These are phyloP conservation scores for Sarcophilus harrisii DNA, from an alignment of 2,797 vertebrate species.

Conservation along the genomic window DNA sequence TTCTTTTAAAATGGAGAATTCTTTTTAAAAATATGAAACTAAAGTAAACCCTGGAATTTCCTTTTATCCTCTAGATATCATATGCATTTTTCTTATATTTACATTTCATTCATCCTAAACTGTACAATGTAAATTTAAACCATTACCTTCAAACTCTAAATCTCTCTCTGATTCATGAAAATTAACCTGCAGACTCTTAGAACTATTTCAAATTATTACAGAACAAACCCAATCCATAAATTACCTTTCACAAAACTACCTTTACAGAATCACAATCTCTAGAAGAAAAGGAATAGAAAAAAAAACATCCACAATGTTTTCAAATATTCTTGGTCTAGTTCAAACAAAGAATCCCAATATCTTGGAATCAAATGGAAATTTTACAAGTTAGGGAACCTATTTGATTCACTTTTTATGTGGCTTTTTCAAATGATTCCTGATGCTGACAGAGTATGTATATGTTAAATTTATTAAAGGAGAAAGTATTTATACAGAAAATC, in stretches of 20 bases:
- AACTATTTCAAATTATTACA: not conserved
- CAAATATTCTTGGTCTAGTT: not conserved
- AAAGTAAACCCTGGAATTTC: not conserved
- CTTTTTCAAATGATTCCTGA: conserved; percentile 50
- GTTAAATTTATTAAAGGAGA: not conserved
- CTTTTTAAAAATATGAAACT: not conserved
- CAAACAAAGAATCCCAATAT: not conserved
- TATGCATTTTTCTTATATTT: fast-evolving
- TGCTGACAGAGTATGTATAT: not conserved
- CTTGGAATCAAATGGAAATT: not conserved
- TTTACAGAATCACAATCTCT: not conserved
- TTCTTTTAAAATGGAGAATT: not conserved
- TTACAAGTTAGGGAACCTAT: not conserved
- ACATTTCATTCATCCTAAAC: not conserved
- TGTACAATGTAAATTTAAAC: not conserved
- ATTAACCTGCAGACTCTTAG: not conserved
- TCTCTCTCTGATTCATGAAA: not conserved
- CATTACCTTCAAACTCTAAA: not conserved
- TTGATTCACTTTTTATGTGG: not conserved
- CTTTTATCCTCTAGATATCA: not conserved
- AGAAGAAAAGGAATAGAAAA: not conserved
- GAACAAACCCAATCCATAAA: not conserved
- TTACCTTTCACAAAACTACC: not conserved
- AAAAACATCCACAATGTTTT: not conserved
- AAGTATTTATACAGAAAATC: not conserved